Evolutionary conservation across 2,888 invertebrate species (phyloP).

Genomic region (Lampropteryx suffumata): DNA sequence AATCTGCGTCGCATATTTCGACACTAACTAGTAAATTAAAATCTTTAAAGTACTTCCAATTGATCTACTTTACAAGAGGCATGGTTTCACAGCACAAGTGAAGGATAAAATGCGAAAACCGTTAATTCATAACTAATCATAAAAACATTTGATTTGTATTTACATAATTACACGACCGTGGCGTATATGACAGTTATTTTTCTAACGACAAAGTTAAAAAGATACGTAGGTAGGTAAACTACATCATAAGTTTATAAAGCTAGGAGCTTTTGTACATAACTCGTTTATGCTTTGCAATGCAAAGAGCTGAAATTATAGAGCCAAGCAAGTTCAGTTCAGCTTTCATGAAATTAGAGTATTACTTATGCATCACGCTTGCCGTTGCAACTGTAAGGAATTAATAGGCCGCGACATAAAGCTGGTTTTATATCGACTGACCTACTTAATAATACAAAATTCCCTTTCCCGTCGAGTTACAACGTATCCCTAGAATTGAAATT

Average conservation of each 20-base stretch:
- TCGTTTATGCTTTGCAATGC: conserved; percentile 10
- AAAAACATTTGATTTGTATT: too few species aligned
- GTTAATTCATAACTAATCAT: too few species aligned
- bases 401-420: conserved; percentile 7
- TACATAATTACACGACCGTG: too few species aligned
- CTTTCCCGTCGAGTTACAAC: conserved; percentile 39
- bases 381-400: conserved; percentile 14
- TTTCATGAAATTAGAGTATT: conserved; percentile 14
- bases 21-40: too few species aligned
- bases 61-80: too few species aligned
- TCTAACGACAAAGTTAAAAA: too few species aligned
- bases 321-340: conserved; percentile 11
- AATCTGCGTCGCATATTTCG: too few species aligned
- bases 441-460: conserved; percentile 2
- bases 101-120: too few species aligned
- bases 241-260: conserved; percentile 1
- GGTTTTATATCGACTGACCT: conserved; percentile 16
- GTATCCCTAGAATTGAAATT: conserved; percentile 77
- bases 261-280: conserved; percentile 2
- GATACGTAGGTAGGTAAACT: too few species aligned
- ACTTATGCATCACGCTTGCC: conserved; percentile 16
- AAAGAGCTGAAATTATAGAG: conserved; percentile 16
- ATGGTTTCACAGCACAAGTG: too few species aligned
- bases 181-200: too few species aligned
- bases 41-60: too few species aligned